Percentiles rank a stretch among this genome's conserved stretches.
Conservation (phyloP, 2,797 vertebrate species). For the Lithobates pipiens region DNA sequence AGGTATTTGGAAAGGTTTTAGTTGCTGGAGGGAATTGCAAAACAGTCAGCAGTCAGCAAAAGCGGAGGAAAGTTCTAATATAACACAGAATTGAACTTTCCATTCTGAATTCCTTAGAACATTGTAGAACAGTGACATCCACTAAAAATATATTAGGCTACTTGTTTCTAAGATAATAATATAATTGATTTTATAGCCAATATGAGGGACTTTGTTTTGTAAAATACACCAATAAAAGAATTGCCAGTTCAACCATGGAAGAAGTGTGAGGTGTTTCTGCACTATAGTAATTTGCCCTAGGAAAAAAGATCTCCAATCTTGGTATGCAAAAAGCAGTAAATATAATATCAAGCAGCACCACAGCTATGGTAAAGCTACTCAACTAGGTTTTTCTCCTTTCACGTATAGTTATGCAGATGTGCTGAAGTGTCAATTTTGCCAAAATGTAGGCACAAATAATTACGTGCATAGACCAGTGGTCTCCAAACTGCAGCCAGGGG, state of each 20-base stretch:
- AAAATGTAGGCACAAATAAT: too few relatives aligned
- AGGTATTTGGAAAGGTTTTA: slow-evolving; percentile 50
- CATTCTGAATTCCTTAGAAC: background rate
- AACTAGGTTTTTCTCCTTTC: too few relatives aligned
- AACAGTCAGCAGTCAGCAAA: slow-evolving; percentile 51
- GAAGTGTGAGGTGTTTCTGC: background rate
- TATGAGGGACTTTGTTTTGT: background rate
- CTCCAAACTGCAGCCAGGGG: too few relatives aligned
- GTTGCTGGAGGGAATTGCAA: slow-evolving; percentile 43
- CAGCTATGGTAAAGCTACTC: too few relatives aligned
- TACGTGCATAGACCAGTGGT: too few relatives aligned
- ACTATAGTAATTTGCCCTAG: background rate
- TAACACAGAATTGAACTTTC: slow-evolving; percentile 7
- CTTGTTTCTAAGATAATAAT: slow-evolving; percentile 15
- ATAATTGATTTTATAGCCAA: slow-evolving; percentile 1
- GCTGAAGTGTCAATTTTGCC: too few relatives aligned
- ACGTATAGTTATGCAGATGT: too few relatives aligned
- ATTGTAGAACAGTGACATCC: slow-evolving; percentile 14
- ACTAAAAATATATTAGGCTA: background rate
- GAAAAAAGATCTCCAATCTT: background rate
- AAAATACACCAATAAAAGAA: background rate
- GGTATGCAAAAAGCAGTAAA: background rate
- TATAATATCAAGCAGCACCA: too few relatives aligned
- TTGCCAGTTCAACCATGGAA: background rate
- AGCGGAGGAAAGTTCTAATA: slow-evolving; percentile 38